phyloP scores from a whole-genome alignment of 2,113 vertebrate species.

The Osmerus mordax region DNA sequence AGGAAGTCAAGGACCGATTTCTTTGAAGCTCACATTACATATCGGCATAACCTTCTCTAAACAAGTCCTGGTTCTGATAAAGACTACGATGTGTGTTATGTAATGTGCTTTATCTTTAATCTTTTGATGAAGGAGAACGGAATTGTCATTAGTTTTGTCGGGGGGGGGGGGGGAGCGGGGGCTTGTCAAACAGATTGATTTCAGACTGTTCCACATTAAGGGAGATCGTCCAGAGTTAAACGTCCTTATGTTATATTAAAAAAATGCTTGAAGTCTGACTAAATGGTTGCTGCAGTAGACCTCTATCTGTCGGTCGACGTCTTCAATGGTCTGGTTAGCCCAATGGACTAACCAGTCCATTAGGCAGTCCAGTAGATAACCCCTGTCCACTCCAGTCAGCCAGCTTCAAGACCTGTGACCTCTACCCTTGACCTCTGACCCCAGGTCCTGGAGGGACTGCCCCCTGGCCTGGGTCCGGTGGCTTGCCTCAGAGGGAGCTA shows the following conservation, averaged over 20 bases:
- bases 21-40: constrained; percentile 53
- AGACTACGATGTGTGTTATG: no score
- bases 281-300: constrained; percentile 15
- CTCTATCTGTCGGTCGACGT: constrained; percentile 28
- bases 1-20: background rate
- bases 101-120: constrained; percentile 23
- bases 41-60: constrained; percentile 12
- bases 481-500: constrained; percentile 38
- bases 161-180: no score
- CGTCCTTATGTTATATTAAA: no score
- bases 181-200: no score
- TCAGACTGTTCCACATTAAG: no score
- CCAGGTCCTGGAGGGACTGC: constrained; percentile 43
- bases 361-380: constrained; percentile 66
- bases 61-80: no score
- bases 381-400: constrained; percentile 60
- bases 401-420: constrained; percentile 66
- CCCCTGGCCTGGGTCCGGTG: constrained; percentile 36
- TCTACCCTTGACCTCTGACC: constrained; percentile 72
- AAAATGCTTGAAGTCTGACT: no score
- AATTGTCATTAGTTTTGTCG: background rate
- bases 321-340: constrained; percentile 29
- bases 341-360: constrained; percentile 60
- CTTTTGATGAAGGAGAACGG: constrained; percentile 18
- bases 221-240: no score